phyloP scores from a whole-genome alignment of 2,113 vertebrate genomes.

The Acrocephalus arundinaceus region DNA sequence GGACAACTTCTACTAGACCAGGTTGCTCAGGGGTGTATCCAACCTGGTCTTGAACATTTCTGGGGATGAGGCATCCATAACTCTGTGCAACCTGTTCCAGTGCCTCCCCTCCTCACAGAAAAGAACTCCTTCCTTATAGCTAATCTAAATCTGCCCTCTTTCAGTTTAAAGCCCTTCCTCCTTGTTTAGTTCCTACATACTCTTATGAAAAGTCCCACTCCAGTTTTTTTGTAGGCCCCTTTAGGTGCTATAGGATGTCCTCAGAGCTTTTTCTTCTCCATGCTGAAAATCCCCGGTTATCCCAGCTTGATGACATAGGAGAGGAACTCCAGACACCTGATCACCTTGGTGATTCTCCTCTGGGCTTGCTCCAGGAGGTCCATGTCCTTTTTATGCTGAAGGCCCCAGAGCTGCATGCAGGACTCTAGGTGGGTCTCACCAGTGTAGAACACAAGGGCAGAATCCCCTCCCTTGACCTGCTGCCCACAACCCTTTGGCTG shows the following conservation, averaged over 20 bases:
- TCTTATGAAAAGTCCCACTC: background rate
- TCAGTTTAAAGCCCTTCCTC: background rate
- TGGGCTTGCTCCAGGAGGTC: background rate
- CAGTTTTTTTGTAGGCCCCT: background rate
- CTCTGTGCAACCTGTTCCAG: background rate
- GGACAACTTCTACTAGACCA: background rate
- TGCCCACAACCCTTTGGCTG: background rate
- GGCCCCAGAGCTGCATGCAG: background rate
- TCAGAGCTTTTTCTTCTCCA: background rate
- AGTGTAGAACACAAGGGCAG: background rate
- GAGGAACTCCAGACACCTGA: background rate
- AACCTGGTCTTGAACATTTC: background rate
- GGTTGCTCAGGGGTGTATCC: rapidly evolving
- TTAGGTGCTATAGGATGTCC: background rate
- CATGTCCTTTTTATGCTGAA: background rate
- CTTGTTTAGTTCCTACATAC: background rate
- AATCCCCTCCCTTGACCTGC: background rate
- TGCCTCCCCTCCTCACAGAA: background rate
- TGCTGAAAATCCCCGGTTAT: background rate
- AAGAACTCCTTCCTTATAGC: background rate
- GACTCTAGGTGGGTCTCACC: background rate
- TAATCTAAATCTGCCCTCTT: background rate
- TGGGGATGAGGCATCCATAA: background rate
- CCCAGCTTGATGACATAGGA: background rate
- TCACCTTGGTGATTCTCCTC: background rate